These are phyloP conservation scores for Atherinomorus stipes DNA, from an alignment of 2,113 vertebrate genomes.

Conservation along the genomic window DNA sequence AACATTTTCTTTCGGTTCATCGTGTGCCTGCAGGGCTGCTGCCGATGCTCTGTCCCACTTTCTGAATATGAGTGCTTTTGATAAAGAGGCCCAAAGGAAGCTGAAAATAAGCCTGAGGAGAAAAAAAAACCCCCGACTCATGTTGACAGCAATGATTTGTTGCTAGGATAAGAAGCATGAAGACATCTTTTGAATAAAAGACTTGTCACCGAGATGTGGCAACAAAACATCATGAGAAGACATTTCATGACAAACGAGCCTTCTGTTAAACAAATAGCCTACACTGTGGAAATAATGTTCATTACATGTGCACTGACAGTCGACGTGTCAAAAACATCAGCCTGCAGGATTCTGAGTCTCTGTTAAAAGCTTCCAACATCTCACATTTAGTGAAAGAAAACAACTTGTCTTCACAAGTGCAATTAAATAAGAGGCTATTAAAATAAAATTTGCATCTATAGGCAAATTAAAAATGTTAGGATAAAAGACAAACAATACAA, in stretches of 20 bases:
- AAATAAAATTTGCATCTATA: no score
- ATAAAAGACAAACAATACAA: no score
- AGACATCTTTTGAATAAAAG: conserved; percentile 33
- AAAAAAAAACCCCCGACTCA: background rate
- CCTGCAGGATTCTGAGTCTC: conserved; percentile 7
- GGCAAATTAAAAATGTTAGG: no score
- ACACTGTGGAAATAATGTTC: background rate
- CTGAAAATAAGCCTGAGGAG: conserved; percentile 17
- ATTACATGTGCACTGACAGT: conserved; percentile 5
- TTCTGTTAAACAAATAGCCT: conserved; percentile 16
- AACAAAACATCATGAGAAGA: conserved; percentile 7
- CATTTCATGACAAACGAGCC: conserved; percentile 16
- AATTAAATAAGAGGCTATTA: no score
- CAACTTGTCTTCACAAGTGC: background rate
- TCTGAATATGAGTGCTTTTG: conserved; percentile 28
- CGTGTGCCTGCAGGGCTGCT: conserved; percentile 22
- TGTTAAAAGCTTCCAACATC: background rate
- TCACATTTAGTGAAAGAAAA: background rate
- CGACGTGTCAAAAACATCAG: conserved; percentile 7
- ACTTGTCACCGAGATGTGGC: conserved; percentile 17
- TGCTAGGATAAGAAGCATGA: conserved; percentile 7
- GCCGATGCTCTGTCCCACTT: conserved; percentile 15
- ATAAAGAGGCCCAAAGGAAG: conserved; percentile 17
- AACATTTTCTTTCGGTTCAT: conserved; percentile 47
- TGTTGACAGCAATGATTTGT: conserved; percentile 45